These are phyloP conservation scores for Aulostomus chinensis DNA, from an alignment of 2,797 vertebrate genomes.

Conservation along the genomic window DNA sequence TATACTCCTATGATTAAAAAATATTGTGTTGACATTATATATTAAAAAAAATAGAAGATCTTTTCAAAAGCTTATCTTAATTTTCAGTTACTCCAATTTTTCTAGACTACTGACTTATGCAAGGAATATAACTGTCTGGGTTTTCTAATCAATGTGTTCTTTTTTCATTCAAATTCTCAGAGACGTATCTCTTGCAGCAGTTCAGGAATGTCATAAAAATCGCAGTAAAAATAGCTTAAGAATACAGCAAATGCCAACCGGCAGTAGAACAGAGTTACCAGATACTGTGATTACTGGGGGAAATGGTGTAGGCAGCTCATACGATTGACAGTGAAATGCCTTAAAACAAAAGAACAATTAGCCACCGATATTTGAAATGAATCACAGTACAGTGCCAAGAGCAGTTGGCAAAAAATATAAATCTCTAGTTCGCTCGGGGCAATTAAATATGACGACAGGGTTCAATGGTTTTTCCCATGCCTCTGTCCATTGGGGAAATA, in stretches of 20 bases:
- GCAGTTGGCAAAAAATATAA: slow-evolving; percentile 24
- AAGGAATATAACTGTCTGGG: no score
- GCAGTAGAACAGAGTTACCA: background rate
- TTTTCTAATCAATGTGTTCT: no score
- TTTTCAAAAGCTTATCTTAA: no score
- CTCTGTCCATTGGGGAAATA: slow-evolving; percentile 61
- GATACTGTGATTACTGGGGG: no score
- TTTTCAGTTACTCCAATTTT: no score
- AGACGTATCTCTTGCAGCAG: background rate
- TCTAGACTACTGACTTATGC: no score
- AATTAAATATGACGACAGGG: slow-evolving; percentile 40
- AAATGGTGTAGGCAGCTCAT: no score
- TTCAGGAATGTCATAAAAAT: background rate
- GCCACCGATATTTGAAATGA: slow-evolving; percentile 20
- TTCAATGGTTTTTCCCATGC: slow-evolving; percentile 56
- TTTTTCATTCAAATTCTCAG: background rate
- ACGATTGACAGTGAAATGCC: slow-evolving; percentile 22
- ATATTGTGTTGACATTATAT: no score
- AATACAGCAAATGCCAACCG: no score
- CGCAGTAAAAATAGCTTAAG: no score
- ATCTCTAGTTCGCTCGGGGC: slow-evolving; percentile 25
- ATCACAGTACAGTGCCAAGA: no score
- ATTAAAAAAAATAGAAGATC: no score
- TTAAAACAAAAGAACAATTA: slow-evolving; percentile 24
- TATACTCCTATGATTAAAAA: slow-evolving; percentile 9